A percentile compares a stretch with the other conserved stretches of the same genome.
These are phyloP conservation scores for Bombycilla garrulus DNA, from an alignment of 2,113 vertebrate genomes.

Conservation along the genomic window DNA sequence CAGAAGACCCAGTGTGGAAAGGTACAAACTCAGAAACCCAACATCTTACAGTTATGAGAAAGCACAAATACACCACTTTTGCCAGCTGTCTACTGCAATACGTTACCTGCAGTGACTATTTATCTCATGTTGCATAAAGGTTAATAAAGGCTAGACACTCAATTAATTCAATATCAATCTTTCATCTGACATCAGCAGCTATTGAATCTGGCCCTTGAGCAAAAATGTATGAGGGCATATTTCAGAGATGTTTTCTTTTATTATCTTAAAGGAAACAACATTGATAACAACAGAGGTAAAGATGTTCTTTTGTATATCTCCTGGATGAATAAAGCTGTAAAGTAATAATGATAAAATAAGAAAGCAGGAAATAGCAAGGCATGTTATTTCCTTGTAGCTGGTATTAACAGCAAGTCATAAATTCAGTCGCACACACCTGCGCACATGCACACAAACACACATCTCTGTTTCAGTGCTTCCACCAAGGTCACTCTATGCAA, in stretches of 20 bases:
- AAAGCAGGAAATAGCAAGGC: background rate
- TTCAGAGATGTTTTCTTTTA: background rate
- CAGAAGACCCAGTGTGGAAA: background rate
- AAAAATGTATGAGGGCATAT: background rate
- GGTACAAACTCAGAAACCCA: background rate
- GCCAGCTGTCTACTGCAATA: background rate
- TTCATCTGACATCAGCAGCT: background rate
- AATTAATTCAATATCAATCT: background rate
- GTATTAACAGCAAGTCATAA: conserved; percentile 39
- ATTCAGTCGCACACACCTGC: conserved; percentile 42
- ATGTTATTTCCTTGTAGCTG: conserved; percentile 29
- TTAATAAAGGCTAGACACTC: conserved; percentile 6
- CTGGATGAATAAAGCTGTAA: conserved; percentile 11
- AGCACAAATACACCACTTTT: background rate
- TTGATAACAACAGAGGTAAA: background rate
- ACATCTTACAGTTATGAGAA: background rate
- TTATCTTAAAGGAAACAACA: background rate
- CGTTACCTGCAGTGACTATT: background rate
- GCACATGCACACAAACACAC: background rate
- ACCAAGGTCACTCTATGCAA: conserved; percentile 73
- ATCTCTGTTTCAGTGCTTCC: background rate
- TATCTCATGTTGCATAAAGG: background rate
- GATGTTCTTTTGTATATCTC: background rate
- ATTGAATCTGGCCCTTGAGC: background rate
- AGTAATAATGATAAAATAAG: conserved; percentile 35